A percentile compares a stretch with the other conserved stretches of the same genome.
Conservation (phyloP, 2,888 invertebrate species). For the Ptychoptera albimana region DNA sequence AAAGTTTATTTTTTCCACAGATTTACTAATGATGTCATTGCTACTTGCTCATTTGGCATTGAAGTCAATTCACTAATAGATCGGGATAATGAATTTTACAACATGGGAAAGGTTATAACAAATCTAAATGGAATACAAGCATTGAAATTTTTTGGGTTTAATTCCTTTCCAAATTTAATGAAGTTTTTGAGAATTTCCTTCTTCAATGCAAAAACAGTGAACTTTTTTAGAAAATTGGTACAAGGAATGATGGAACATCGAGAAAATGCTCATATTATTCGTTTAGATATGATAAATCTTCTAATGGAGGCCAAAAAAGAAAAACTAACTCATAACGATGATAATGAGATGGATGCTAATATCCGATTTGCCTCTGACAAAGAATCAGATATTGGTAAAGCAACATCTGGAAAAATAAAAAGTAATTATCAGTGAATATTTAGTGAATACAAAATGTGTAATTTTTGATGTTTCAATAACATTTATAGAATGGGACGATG, state of each 20-base stretch:
- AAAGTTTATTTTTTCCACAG: conserved; percentile 16
- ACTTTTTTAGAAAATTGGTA: no score
- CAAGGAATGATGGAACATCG: no score
- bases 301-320: conserved; percentile 35
- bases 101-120: conserved; percentile 29
- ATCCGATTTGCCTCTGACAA: conserved; percentile 17
- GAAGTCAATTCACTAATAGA: conserved; percentile 37
- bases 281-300: conserved; percentile 38
- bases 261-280: conserved; percentile 16
- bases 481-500: conserved; percentile 22
- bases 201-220: conserved; percentile 13
- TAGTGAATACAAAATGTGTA: no score
- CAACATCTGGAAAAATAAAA: conserved; percentile 11
- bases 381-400: conserved; percentile 19
- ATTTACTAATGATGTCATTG: conserved; percentile 28
- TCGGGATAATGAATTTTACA: conserved; percentile 36
- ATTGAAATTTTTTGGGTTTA: conserved; percentile 14
- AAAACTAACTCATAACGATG: conserved; percentile 5
- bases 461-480: no score
- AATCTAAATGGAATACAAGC: conserved; percentile 17
- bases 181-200: conserved; percentile 13
- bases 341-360: conserved; percentile 4
- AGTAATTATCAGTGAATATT: no score
- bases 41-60: conserved; percentile 26
- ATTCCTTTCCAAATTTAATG: conserved; percentile 2